Percentiles rank a stretch among this genome's conserved stretches.
Evolutionary conservation across 2,113 vertebrate genomes (phyloP).

Genomic region (Myiopsitta monachus): DNA sequence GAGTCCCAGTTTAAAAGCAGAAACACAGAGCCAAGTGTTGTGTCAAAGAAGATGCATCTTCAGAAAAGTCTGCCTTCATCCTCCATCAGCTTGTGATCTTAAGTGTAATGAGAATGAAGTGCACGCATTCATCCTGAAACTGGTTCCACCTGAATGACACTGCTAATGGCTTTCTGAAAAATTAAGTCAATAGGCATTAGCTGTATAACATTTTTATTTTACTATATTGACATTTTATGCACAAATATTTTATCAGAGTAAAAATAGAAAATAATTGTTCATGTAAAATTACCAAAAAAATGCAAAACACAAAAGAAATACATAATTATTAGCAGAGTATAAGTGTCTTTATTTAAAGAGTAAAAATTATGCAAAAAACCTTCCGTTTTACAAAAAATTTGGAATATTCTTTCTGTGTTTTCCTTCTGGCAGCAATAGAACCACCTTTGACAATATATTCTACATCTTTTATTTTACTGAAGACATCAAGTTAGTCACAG

Average conservation of each 20-base stretch:
- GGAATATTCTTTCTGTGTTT: conserved; percentile 56
- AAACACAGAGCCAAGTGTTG: not conserved
- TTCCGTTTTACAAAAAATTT: conserved; percentile 77
- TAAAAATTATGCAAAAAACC: conserved; percentile 81
- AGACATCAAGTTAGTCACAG: conserved; percentile 73
- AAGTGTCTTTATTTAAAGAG: conserved; percentile 80
- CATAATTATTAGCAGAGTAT: conserved; percentile 75
- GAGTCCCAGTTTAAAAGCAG: not conserved
- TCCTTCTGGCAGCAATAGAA: conserved; percentile 69
- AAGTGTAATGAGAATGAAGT: not conserved
- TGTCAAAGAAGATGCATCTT: not conserved
- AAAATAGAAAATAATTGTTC: conserved; percentile 81
- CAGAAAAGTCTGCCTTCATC: not conserved
- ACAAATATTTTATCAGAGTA: conserved; percentile 81
- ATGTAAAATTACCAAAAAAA: conserved; percentile 80
- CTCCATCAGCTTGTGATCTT: not conserved
- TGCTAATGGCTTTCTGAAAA: not conserved
- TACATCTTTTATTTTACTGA: conserved; percentile 62
- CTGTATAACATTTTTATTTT: conserved; percentile 78
- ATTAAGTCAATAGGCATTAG: conserved; percentile 28
- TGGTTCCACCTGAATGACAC: not conserved
- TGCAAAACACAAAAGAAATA: conserved; percentile 73
- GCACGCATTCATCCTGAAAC: not conserved
- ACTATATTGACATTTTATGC: conserved; percentile 81
- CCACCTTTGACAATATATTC: conserved; percentile 64